These are phyloP conservation scores for Hypena proboscidalis DNA, from an alignment of 2,888 invertebrate species.

Conservation along the genomic window DNA sequence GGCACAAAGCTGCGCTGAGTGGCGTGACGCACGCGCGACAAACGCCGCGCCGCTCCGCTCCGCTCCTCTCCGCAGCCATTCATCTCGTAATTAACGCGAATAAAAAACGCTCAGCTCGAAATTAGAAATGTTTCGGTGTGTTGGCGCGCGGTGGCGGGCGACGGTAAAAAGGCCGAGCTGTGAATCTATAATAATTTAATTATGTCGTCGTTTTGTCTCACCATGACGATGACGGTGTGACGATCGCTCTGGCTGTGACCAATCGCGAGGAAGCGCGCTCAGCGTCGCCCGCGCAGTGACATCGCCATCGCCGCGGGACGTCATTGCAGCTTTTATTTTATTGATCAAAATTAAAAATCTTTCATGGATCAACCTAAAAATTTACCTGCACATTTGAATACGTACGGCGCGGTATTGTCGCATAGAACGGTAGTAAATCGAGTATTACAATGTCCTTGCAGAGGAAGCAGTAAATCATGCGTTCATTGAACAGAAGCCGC, in stretches of 20 bases:
- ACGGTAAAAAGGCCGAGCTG: constrained; percentile 59
- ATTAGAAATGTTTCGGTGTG: constrained; percentile 78
- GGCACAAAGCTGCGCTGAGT: constrained; percentile 26
- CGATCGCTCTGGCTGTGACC: no score
- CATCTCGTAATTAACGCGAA: constrained; percentile 77
- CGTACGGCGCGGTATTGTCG: no score
- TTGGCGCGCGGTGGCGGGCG: constrained; percentile 39
- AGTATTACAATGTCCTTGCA: no score
- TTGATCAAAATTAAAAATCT: no score
- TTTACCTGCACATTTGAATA: no score
- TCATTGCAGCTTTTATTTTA: no score
- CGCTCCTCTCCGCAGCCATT: constrained; percentile 58
- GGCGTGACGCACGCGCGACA: constrained; percentile 73
- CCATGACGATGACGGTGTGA: constrained; percentile 44
- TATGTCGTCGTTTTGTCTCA: constrained; percentile 69
- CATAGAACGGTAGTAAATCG: no score
- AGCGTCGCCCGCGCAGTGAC: constrained; percentile 1
- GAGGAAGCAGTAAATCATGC: constrained; percentile 19
- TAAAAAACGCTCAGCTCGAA: constrained; percentile 75
- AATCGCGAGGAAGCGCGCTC: constrained; percentile 5
- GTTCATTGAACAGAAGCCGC: not conserved
- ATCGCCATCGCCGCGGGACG: not conserved
- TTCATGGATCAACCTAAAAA: no score
- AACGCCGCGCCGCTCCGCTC: constrained; percentile 34
- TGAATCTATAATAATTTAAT: constrained; percentile 76